These are phyloP conservation scores for Pteria penguin DNA, from an alignment of 2,888 invertebrate species.

Conservation along the genomic window DNA sequence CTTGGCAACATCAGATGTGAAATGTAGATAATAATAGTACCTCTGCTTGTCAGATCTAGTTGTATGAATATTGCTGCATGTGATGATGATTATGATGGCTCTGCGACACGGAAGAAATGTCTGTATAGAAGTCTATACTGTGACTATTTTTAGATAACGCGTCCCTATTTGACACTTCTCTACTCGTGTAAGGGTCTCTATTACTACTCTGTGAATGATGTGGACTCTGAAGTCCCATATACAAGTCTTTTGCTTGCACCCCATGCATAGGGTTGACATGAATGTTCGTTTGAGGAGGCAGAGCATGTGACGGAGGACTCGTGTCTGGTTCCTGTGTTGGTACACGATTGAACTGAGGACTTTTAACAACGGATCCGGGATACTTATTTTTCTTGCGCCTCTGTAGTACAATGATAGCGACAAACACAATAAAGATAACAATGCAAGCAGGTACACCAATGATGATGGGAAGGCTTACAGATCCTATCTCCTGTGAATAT, in stretches of 20 bases:
- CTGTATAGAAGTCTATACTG: conserved; percentile 71
- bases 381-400: conserved; percentile 50
- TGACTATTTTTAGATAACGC: conserved; percentile 66
- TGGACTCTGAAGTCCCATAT: conserved; percentile 20
- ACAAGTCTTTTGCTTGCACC: conserved; percentile 30
- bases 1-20: too few relatives aligned
- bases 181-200: not conserved
- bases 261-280: conserved; percentile 45
- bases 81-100: conserved; percentile 65
- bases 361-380: conserved; percentile 57
- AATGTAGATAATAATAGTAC: too few relatives aligned
- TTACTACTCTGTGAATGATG: conserved; percentile 30
- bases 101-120: conserved; percentile 73
- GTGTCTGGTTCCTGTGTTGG: conserved; percentile 59
- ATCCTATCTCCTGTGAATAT: conserved; percentile 23
- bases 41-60: too few relatives aligned
- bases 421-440: conserved; percentile 62
- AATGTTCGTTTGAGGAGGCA: conserved; percentile 35
- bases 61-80: conserved; percentile 46
- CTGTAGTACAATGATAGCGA: conserved; percentile 28
- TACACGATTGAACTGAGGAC: conserved; percentile 61
- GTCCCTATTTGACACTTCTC: conserved; percentile 54
- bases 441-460: conserved; percentile 73
- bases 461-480: conserved; percentile 70
- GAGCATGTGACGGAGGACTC: conserved; percentile 31